Percentiles rank a stretch among this genome's conserved stretches.
Evolutionary conservation across 1,140 invertebrate genomes (phyloP).

Genomic region (Helicoverpa armigera): DNA sequence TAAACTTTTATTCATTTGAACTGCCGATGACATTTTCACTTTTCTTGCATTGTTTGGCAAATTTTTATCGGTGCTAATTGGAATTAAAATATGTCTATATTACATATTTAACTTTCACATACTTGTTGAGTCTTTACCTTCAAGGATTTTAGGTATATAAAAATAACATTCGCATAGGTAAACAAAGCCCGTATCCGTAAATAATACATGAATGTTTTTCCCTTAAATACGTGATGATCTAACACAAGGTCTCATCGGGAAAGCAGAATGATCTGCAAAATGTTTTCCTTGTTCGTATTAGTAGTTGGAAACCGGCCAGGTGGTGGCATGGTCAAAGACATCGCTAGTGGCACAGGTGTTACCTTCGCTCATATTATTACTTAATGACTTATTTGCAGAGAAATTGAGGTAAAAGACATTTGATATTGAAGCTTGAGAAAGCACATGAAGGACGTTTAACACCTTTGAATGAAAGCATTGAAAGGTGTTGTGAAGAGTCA

Average conservation of each 20-base stretch:
- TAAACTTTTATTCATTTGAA: neutral
- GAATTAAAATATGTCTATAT: neutral
- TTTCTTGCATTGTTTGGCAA: neutral
- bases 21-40: neutral
- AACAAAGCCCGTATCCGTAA: no score
- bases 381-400: neutral
- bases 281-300: constrained; percentile 49
- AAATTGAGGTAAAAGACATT: neutral
- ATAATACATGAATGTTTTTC: neutral
- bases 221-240: constrained; percentile 38
- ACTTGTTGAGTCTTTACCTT: no score
- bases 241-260: constrained; percentile 1
- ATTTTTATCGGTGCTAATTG: neutral
- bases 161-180: no score
- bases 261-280: constrained; percentile 45
- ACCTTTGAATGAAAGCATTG: neutral
- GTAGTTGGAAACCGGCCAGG: constrained; percentile 53
- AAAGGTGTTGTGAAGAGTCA: neutral
- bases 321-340: constrained; percentile 52
- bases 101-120: no score
- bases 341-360: constrained; percentile 31
- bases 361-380: constrained; percentile 19
- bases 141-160: no score
- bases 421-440: no score
- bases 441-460: no score